Base-by-base conservation (phyloP, 2,113 vertebrate genomes). In the Echinops telfairi region DNA sequence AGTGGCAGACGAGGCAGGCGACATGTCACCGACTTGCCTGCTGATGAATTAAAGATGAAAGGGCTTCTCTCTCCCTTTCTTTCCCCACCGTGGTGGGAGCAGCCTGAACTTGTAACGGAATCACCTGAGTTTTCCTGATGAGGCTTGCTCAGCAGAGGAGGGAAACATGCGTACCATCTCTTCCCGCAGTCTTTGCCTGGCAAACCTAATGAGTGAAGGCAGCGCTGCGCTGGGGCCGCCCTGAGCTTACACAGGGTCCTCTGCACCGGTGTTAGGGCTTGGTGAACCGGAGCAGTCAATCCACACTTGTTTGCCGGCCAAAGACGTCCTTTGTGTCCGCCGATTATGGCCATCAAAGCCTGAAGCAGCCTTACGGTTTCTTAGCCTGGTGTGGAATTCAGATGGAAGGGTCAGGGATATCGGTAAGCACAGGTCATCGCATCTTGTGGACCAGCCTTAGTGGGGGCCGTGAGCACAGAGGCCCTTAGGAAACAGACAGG, bases 11-110 rank as follows among this genome's bases (percentile, higher is more conserved):
- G 29, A 38, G 64, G 68, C 57, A 90, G 80, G 47, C 83, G 88
- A 82, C 71, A 76, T 14, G n/a, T 60, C 80, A 53, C n/a, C n/a
- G 60, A 92, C 73, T 90, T 89, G 79, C 66, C 92, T 93, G 57
- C 88, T 83, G 91, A 66, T 92, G 68, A 95, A 92, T 90, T 86
- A 92, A 90, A 96, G 94, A 89, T 92, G 57, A 90, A 86, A 90
- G 29, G 47, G 15, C 71, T 94, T 89, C 60, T 86, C 79, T 83
- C 64, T 7, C 20, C 2, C 31, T 3, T 19, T 29, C 29, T 77
- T 94, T 75, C 90, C 84, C 83, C 93, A 89, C 83, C 64, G 82
- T 68, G 43, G 53, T 89, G 89, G 57, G 78, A 81, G 77, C 88
- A 92, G 38, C 43, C 57, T 89, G 87, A n/a, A 78, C 60, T 92